Evolutionary conservation across 2,113 vertebrate species (phyloP).

Genomic region (Cephalopholis sonnerati): DNA sequence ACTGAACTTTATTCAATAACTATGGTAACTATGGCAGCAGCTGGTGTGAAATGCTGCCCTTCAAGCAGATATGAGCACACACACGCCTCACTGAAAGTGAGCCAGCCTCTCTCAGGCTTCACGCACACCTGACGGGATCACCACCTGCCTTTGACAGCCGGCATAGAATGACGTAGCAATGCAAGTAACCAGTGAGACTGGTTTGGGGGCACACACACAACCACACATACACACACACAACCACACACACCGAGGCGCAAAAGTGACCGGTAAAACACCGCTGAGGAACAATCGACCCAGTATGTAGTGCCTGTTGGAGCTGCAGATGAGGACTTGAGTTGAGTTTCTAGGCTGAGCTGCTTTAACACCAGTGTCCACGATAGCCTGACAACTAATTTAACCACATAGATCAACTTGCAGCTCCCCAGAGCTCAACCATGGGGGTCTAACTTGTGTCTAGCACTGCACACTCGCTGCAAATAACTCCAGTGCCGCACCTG

Average conservation of each 20-base stretch:
- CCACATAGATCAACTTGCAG: background rate
- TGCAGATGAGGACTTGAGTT: background rate
- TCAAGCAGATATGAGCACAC: conserved; percentile 30
- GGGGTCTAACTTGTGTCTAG: background rate
- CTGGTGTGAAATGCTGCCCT: conserved; percentile 31
- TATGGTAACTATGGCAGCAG: conserved; percentile 60
- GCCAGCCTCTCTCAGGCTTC: conserved; percentile 51
- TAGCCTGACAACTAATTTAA: background rate
- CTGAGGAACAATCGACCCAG: background rate
- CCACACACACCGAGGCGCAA: background rate
- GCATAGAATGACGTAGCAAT: conserved; percentile 34
- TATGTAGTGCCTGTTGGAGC: background rate
- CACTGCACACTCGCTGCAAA: conserved; percentile 1
- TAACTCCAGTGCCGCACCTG: conserved; percentile 39
- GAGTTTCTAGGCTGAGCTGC: background rate
- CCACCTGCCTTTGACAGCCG: conserved; percentile 70
- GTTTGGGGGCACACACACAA: conserved; percentile 10
- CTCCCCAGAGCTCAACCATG: background rate
- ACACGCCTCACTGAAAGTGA: conserved; percentile 7
- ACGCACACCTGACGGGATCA: conserved; percentile 69
- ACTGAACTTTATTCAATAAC: conserved; percentile 41
- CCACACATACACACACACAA: background rate
- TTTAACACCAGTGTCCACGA: background rate
- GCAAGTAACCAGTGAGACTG: conserved; percentile 51
- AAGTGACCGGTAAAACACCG: conserved; percentile 3